Evolutionary conservation across 2,113 vertebrate species (phyloP), one percentile per base, ranked within the genome.

Genomic region (Protobothrops flavoviridis): DNA sequence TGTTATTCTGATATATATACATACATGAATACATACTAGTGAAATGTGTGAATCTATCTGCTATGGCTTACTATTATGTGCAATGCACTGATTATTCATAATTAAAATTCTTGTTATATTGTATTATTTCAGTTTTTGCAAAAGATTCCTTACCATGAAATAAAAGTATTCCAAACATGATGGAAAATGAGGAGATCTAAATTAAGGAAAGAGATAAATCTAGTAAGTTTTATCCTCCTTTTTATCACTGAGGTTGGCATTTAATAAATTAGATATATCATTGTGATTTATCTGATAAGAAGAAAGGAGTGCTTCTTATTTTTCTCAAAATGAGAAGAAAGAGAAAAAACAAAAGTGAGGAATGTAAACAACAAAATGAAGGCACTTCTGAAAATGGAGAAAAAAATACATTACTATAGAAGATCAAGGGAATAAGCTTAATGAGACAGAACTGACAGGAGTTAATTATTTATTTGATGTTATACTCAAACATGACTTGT

Each of bases 401-500:
- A 11, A 64, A 91, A 95, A 24, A 92, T 93, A 93, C 92, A 92
- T 94, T 94, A 92, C 93, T 90, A 56, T 89, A 90, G 90, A 95
- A 95, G 95, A 92, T 94, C 91, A 94, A 93, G 91, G 93, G 95
- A 0, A 17, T 95, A 94, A 89, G 95, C 95, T 94, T 95, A 96
- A 96, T 92, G 91, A 94, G 91, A 93, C 61, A 95, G 91, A 96
- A 95, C 86, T 93, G 91, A 94, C 91, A 93, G 93, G 85, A 93
- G 86, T 96, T 96, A 96, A 96, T 96, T 94, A 96, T 97, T 97
- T 95, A 97, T 96, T 20, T 95, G 94, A 95, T 93, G 53, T 89
- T 87, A 92, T 85, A 52, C 92, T 95, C 93, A 94, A 93, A 95
- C 48, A 94, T 52, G 91, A 89, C 93, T 56, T 92, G 90, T 20